These are phyloP conservation scores for Eilema depressum DNA, from an alignment of 2,888 invertebrate genomes.

Conservation along the genomic window DNA sequence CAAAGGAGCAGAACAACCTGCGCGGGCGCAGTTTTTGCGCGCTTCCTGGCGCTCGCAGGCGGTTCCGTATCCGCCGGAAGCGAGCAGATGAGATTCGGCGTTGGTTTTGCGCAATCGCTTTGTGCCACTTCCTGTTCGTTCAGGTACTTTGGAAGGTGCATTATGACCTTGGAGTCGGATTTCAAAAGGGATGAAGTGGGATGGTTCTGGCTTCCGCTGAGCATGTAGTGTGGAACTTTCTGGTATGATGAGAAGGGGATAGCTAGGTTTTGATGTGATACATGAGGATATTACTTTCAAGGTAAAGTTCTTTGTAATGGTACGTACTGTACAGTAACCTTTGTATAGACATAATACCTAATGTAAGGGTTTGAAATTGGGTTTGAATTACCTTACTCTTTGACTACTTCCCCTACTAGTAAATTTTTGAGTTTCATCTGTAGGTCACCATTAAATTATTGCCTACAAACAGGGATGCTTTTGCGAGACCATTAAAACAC, in stretches of 20 bases:
- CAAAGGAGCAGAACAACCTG: conserved; percentile 48
- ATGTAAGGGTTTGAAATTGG: too few relatives aligned
- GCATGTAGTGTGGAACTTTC: not conserved
- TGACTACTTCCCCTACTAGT: too few relatives aligned
- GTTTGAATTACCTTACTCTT: too few relatives aligned
- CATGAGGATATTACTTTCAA: not conserved
- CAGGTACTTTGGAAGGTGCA: conserved; percentile 79
- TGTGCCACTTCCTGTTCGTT: conserved; percentile 70
- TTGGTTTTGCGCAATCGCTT: conserved; percentile 71
- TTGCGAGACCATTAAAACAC: too few relatives aligned
- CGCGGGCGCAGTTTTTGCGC: conserved; percentile 66
- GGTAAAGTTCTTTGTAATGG: too few relatives aligned
- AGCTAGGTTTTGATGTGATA: not conserved
- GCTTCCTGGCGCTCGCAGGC: conserved; percentile 71
- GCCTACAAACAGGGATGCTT: too few relatives aligned
- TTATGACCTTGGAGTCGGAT: conserved; percentile 78
- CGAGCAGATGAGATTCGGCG: conserved; percentile 74
- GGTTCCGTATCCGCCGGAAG: conserved; percentile 82
- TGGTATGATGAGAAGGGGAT: not conserved
- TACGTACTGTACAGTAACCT: too few relatives aligned
- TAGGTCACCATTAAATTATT: too few relatives aligned
- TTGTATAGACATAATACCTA: too few relatives aligned
- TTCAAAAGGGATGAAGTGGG: conserved; percentile 61
- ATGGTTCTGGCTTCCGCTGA: conserved; percentile 55
- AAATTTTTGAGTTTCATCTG: too few relatives aligned